These are phyloP conservation scores for honey bee (Apis mellifera) DNA, from an alignment of 1,140 invertebrate genomes.

Conservation along the genomic window Amel_HAv3.1 CM009944.2:8446501-8447000, in stretches of 20 bases:
- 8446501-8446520: background rate
- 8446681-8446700: background rate
- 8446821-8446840: slow-evolving; percentile 16
- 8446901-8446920: background rate
- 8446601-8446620: background rate
- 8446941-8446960: background rate
- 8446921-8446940: slow-evolving; percentile 46
- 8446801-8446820: too few relatives aligned
- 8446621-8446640: slow-evolving; percentile 4
- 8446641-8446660: slow-evolving; percentile 33
- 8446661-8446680: slow-evolving; percentile 13
- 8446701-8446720: background rate
- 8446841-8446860: slow-evolving; percentile 47
- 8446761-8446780: background rate
- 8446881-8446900: background rate
- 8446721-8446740: too few relatives aligned
- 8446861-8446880: too few relatives aligned
- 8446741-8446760: too few relatives aligned
- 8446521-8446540: background rate
- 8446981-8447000: slow-evolving; percentile 12
- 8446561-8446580: slow-evolving; percentile 5
- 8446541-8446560: background rate
- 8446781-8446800: background rate
- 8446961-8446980: slow-evolving; percentile 12
- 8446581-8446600: background rate